phyloP scores from a whole-genome alignment of 2,113 vertebrate species.

The Rhea pennata region DNA sequence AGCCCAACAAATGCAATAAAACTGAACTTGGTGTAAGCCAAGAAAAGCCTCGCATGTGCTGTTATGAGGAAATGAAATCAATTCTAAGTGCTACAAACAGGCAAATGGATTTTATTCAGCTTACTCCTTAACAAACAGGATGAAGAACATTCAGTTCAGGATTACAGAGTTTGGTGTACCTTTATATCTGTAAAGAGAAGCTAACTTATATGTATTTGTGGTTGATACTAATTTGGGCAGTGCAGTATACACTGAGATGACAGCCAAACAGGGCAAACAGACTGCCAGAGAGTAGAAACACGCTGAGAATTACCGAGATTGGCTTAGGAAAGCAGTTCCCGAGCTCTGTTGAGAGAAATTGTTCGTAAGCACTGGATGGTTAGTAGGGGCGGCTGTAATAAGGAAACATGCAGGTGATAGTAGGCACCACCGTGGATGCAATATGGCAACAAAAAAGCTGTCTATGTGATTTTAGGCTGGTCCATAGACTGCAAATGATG shows the following conservation, averaged over 20 bases:
- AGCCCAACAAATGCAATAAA: not conserved
- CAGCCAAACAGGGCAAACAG: not conserved
- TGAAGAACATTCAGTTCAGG: not conserved
- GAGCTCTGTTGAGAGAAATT: not conserved
- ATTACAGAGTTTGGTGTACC: not conserved
- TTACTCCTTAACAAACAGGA: not conserved
- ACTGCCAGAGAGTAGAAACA: not conserved
- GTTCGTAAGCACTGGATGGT: not conserved
- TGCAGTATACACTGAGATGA: not conserved
- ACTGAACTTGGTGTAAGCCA: not conserved
- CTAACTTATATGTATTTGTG: not conserved
- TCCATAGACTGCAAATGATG: not conserved
- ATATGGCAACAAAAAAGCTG: not conserved
- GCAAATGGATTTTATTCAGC: not conserved
- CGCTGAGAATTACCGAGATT: not conserved
- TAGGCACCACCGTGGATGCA: not conserved
- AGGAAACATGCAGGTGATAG: not conserved
- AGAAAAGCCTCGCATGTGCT: not conserved
- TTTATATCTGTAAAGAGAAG: not conserved
- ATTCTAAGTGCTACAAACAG: not conserved
- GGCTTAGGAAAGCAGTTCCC: not conserved
- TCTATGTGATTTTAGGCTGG: not conserved
- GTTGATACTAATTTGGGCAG: not conserved
- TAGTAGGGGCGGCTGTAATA: not conserved
- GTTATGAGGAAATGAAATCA: not conserved